A percentile compares a stretch with the other conserved stretches of the same genome.
Conservation (phyloP, 2,113 vertebrate species). For the Shinisaurus crocodilurus region DNA sequence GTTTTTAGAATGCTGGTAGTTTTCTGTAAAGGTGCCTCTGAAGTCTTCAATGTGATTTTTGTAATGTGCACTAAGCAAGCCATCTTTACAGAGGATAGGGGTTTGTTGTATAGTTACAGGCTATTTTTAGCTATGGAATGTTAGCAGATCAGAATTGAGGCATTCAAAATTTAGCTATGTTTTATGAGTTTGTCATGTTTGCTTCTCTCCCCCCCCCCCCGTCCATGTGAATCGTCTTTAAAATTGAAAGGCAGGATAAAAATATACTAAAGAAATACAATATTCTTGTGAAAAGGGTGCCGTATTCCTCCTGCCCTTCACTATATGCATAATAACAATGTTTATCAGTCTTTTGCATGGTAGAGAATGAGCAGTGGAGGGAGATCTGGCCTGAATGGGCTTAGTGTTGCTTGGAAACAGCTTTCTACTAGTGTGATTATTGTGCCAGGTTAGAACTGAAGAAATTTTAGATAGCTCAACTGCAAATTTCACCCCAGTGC, state of each 20-base stretch:
- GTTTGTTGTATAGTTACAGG: not conserved
- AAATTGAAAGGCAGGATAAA: not conserved
- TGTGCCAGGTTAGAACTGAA: not conserved
- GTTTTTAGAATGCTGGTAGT: not conserved
- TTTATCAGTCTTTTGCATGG: not conserved
- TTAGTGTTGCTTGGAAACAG: not conserved
- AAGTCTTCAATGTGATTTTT: not conserved
- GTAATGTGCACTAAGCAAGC: not conserved
- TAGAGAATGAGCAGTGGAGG: not conserved
- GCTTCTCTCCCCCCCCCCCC: no score
- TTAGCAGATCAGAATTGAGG: not conserved
- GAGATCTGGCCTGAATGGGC: conserved; percentile 6
- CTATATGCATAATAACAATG: not conserved
- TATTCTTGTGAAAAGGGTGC: not conserved
- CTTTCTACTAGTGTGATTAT: not conserved
- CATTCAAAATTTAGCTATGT: not conserved
- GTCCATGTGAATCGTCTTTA: not conserved
- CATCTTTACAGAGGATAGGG: not conserved
- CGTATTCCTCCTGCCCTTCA: not conserved
- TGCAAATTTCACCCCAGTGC: not conserved
- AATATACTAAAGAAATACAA: not conserved
- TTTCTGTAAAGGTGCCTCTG: not conserved
- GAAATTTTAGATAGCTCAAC: not conserved
- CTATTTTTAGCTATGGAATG: not conserved
- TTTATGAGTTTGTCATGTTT: not conserved